phyloP scores from a whole-genome alignment of 2,888 invertebrate species.

The Napeogenes sylphis region DNA sequence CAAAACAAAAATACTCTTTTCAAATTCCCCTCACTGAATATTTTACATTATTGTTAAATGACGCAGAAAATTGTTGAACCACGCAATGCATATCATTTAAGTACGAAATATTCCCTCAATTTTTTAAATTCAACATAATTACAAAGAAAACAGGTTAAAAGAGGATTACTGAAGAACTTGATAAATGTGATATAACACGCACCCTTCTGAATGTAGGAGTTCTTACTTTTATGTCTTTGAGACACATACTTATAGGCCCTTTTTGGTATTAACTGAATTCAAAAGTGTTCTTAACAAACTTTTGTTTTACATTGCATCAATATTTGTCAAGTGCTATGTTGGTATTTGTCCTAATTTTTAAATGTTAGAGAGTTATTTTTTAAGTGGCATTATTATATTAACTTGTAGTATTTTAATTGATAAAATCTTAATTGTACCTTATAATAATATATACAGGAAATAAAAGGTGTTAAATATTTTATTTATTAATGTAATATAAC shows the following conservation, averaged over 20 bases:
- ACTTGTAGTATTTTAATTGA: no score
- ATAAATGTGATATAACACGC: conserved; percentile 27
- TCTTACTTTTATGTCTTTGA: not conserved
- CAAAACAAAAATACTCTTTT: no score
- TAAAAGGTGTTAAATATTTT: no score
- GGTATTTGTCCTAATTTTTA: not conserved
- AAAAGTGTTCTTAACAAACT: not conserved
- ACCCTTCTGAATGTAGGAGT: conserved; percentile 1
- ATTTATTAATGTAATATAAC: no score
- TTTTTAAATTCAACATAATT: not conserved
- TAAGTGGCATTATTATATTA: not conserved
- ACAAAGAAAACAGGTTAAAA: not conserved
- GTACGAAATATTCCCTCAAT: not conserved
- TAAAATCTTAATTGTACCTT: no score
- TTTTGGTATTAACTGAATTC: not conserved
- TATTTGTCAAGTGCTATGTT: not conserved
- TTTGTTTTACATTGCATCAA: not conserved
- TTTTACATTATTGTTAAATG: no score
- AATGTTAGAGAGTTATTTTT: no score
- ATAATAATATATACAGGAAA: no score
- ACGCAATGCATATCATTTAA: no score
- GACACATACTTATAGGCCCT: not conserved
- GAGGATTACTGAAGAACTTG: conserved; percentile 8
- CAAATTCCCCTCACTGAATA: no score
- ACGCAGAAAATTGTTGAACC: no score